These are phyloP conservation scores for Hypolimnas misippus DNA, from an alignment of 2,888 invertebrate species.

Conservation along the genomic window DNA sequence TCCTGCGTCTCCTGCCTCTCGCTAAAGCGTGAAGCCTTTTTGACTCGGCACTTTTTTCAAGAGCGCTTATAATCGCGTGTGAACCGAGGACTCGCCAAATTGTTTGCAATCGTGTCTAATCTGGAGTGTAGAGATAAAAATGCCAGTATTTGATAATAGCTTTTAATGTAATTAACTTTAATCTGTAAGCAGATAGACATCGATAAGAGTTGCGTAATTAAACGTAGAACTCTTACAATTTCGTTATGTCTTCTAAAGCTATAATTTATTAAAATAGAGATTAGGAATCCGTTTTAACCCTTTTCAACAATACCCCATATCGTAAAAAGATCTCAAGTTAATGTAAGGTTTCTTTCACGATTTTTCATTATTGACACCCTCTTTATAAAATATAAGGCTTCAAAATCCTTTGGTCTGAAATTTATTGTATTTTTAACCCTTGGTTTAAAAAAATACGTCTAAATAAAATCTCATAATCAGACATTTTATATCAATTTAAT, in stretches of 20 bases:
- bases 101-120: conserved; percentile 29
- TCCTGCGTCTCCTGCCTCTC: conserved; percentile 63
- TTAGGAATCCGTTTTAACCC: not conserved
- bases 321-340: not conserved
- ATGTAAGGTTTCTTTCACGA: not conserved
- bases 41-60: conserved; percentile 81
- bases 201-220: not conserved
- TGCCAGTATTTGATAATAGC: conserved; percentile 7
- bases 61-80: conserved; percentile 72
- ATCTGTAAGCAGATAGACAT: not conserved
- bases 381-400: not conserved
- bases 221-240: not conserved
- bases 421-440: not conserved
- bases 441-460: conserved; percentile 48
- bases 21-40: conserved; percentile 81
- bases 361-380: not conserved
- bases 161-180: conserved; percentile 12
- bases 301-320: not conserved
- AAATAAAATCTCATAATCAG: no score
- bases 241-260: not conserved
- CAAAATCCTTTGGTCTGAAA: not conserved
- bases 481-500: no score
- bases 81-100: conserved; percentile 48
- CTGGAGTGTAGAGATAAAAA: conserved; percentile 20
- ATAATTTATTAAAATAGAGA: not conserved